These are phyloP conservation scores for Clarias fuscus DNA, from an alignment of 2,797 vertebrate genomes.

Conservation along the genomic window DNA sequence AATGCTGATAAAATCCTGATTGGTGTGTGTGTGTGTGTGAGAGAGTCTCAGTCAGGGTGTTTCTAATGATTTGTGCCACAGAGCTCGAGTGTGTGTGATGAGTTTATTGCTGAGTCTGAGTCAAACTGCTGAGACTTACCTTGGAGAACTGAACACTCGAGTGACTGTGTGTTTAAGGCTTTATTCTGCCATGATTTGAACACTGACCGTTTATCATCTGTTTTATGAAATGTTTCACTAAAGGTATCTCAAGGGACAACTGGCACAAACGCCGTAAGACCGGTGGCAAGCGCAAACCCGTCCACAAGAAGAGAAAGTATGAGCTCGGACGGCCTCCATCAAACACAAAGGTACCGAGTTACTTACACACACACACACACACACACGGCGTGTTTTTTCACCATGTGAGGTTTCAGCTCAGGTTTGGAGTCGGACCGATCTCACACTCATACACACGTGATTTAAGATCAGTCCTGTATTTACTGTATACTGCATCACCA, in stretches of 20 bases:
- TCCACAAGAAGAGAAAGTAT: slow-evolving; percentile 99
- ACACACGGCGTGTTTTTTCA: background rate
- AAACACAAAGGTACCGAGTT: slow-evolving; percentile 89
- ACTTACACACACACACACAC: no score
- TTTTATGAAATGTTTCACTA: background rate
- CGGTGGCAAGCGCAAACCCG: slow-evolving; percentile 96
- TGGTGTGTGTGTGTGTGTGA: background rate
- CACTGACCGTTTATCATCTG: fast-evolving
- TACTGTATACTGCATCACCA: no score
- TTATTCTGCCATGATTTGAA: fast-evolving
- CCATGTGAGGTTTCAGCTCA: no score
- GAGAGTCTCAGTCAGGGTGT: no score
- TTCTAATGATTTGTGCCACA: background rate
- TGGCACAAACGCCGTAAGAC: slow-evolving; percentile 99
- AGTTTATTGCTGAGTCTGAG: slow-evolving; percentile 72
- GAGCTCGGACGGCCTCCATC: slow-evolving; percentile 93
- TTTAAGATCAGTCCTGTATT: no score
- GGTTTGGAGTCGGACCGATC: no score
- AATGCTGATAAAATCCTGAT: background rate
- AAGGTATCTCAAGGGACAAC: slow-evolving; percentile 98
- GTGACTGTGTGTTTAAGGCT: slow-evolving; percentile 31
- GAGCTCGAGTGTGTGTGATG: slow-evolving; percentile 81
- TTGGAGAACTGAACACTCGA: slow-evolving; percentile 85
- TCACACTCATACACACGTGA: no score
- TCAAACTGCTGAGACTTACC: slow-evolving; percentile 73